phyloP scores from a whole-genome alignment of 37 sponge, comb jelly and placozoan genomes.

The Theonella swinhoei region DNA sequence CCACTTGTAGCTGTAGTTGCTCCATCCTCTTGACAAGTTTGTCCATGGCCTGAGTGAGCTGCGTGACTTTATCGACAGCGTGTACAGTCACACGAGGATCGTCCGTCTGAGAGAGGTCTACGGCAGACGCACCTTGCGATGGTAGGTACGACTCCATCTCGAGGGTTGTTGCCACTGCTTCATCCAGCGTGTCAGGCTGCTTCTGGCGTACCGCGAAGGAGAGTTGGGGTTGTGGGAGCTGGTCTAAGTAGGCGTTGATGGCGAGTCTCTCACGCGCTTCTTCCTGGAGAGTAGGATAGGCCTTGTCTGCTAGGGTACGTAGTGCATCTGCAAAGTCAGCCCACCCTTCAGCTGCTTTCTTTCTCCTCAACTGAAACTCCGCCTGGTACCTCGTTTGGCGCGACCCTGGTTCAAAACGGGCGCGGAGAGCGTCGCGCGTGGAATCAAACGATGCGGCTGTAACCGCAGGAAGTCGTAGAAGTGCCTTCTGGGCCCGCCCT shows the following conservation, averaged over 20 bases:
- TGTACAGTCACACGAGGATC: too few relatives aligned
- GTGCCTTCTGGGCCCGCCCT: not conserved
- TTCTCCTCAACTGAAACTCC: constrained; percentile 14
- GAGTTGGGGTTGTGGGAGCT: not conserved
- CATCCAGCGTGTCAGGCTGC: constrained; percentile 7
- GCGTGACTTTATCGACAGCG: too few relatives aligned
- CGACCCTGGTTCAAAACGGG: constrained; percentile 23
- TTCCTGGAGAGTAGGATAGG: constrained; percentile 3
- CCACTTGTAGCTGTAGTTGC: too few relatives aligned
- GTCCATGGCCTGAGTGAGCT: too few relatives aligned
- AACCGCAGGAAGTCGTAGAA: not conserved
- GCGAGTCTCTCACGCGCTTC: constrained; percentile 20
- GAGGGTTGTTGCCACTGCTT: constrained; percentile 32
- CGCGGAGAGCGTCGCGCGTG: constrained; percentile 3
- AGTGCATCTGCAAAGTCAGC: constrained; percentile 26
- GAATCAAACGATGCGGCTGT: too few relatives aligned
- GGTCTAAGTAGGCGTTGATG: constrained; percentile 2
- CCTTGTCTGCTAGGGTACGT: constrained; percentile 18
- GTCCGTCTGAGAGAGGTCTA: too few relatives aligned
- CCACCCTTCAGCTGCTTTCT: constrained; percentile 16
- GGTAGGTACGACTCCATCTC: constrained; percentile 49
- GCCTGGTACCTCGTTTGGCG: constrained; percentile 17
- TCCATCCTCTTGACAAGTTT: too few relatives aligned
- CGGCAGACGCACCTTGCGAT: too few relatives aligned
- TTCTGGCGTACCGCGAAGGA: constrained; percentile 20